These are phyloP conservation scores for Drosophila conformis DNA, from an alignment of 2,888 invertebrate species.

Conservation along the genomic window DNA sequence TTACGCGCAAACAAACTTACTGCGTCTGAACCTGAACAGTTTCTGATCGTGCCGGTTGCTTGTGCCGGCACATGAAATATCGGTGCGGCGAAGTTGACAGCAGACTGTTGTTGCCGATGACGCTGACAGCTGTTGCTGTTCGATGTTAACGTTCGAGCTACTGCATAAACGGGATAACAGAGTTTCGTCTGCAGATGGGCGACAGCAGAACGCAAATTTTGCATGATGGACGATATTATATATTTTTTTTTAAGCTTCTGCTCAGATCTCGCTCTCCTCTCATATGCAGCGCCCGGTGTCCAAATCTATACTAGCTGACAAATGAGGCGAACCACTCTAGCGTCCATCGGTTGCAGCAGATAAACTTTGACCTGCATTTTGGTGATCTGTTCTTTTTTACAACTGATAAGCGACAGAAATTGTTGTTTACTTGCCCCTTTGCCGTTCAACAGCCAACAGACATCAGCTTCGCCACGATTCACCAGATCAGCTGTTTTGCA, in stretches of 20 bases:
- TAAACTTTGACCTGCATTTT: constrained; percentile 57
- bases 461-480: background rate
- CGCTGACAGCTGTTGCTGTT: constrained; percentile 38
- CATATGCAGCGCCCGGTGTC: constrained; percentile 30
- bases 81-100: constrained; percentile 24
- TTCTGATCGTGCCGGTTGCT: constrained; percentile 57
- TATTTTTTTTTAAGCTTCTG: background rate
- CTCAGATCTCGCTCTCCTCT: constrained; percentile 27
- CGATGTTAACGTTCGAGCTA: constrained; percentile 1
- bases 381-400: constrained; percentile 1
- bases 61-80: constrained; percentile 1
- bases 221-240: constrained; percentile 34
- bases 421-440: constrained; percentile 43
- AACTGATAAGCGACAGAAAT: constrained; percentile 38
- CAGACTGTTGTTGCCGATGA: constrained; percentile 9
- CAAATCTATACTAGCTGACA: constrained; percentile 36
- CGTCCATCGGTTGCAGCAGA: constrained; percentile 17
- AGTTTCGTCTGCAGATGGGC: constrained; percentile 4
- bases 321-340: constrained; percentile 7
- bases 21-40: constrained; percentile 40
- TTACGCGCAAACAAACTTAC: constrained; percentile 33
- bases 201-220: constrained; percentile 16
- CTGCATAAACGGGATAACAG: constrained; percentile 14
- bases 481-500: constrained; percentile 31
- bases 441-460: constrained; percentile 1